phyloP scores from a whole-genome alignment of 2,888 invertebrate genomes.

The Scaptomyza cyrtandrae region DNA sequence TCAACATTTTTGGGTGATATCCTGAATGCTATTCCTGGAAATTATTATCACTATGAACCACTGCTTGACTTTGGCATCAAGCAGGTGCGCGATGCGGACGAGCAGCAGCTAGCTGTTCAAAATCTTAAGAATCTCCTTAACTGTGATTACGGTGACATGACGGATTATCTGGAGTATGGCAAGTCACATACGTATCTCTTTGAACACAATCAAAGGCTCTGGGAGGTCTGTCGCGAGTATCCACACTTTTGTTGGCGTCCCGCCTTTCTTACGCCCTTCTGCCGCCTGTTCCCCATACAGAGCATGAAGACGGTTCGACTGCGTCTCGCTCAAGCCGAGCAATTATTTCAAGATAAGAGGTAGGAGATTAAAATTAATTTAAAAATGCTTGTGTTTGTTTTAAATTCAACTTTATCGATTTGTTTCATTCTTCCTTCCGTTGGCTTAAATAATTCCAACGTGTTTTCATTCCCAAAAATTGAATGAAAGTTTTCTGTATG shows the following conservation, averaged over 20 bases:
- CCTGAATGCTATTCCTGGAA: constrained; percentile 92
- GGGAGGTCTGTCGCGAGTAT: constrained; percentile 90
- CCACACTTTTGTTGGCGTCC: constrained; percentile 89
- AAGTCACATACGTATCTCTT: constrained; percentile 91
- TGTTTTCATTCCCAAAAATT: no score
- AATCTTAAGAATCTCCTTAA: constrained; percentile 90
- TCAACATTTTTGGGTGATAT: constrained; percentile 95
- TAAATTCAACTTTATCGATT: no score
- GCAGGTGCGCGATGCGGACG: constrained; percentile 91
- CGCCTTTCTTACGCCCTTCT: constrained; percentile 91
- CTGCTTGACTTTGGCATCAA: constrained; percentile 92
- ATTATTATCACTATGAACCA: constrained; percentile 96
- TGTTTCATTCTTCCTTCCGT: no score
- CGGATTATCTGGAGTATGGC: constrained; percentile 91
- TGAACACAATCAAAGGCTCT: constrained; percentile 93
- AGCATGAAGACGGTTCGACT: constrained; percentile 94
- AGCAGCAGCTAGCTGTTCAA: constrained; percentile 88
- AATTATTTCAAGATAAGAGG: constrained; percentile 88
- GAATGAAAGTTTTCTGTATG: no score
- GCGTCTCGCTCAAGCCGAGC: constrained; percentile 89
- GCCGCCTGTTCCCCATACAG: constrained; percentile 94
- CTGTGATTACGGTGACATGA: constrained; percentile 91
- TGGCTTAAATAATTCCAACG: no score
- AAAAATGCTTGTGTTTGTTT: no score
- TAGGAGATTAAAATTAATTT: constrained; percentile 83